These are phyloP conservation scores for Sitta europaea DNA, from an alignment of 2,113 vertebrate species.

Conservation along the genomic window DNA sequence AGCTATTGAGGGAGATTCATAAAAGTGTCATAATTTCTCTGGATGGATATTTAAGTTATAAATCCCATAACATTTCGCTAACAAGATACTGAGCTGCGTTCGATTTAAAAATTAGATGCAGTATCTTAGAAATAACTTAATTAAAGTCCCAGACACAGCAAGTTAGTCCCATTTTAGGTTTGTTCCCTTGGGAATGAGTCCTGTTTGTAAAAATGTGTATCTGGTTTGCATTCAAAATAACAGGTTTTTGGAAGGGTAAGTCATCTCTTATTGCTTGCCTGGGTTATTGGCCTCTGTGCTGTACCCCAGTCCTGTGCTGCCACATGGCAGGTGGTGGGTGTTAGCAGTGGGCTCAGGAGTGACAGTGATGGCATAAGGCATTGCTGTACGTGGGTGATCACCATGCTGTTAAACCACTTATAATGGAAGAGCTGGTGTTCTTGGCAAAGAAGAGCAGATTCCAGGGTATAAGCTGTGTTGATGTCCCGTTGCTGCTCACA, in stretches of 20 bases:
- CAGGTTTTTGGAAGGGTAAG: neutral
- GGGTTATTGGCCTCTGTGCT: neutral
- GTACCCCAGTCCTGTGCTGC: neutral
- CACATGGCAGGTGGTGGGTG: neutral
- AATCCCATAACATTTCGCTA: neutral
- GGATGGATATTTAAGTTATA: slow-evolving; percentile 3
- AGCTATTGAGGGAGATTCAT: slow-evolving; percentile 19
- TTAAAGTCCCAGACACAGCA: neutral
- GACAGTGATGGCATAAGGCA: neutral
- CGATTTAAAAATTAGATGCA: neutral
- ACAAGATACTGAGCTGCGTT: neutral
- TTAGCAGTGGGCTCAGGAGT: neutral
- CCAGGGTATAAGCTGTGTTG: neutral
- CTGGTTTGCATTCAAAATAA: neutral
- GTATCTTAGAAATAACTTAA: neutral
- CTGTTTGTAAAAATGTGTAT: neutral
- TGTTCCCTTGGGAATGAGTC: neutral
- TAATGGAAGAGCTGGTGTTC: rapidly evolving
- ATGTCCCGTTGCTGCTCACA: neutral
- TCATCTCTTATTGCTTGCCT: neutral
- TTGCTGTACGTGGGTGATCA: neutral
- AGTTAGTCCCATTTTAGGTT: neutral
- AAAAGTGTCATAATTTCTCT: slow-evolving; percentile 28
- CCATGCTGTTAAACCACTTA: neutral
- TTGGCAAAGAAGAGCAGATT: neutral